A percentile compares a stretch with the other conserved stretches of the same genome.
Conservation (phyloP, 2,888 invertebrate species). For the Drosophila setosimentum region DNA sequence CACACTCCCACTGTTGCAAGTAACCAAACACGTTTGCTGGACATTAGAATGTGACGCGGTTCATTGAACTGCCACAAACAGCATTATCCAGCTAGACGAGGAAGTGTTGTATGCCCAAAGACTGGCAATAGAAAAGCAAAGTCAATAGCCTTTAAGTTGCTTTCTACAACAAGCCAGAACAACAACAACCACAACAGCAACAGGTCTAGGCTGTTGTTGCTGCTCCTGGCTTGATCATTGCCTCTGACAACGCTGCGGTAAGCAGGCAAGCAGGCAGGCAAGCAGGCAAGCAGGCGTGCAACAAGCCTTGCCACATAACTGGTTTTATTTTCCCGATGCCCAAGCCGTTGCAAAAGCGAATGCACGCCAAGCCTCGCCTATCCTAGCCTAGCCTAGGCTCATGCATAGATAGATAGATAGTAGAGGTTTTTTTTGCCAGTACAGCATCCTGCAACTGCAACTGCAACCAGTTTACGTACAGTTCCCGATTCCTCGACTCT, state of each 20-base stretch:
- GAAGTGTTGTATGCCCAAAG: conserved; percentile 65
- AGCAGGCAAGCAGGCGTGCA: conserved; percentile 47
- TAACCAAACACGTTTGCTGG: conserved; percentile 73
- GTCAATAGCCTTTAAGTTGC: conserved; percentile 71
- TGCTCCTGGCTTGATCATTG: conserved; percentile 68
- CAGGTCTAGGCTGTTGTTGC: conserved; percentile 69
- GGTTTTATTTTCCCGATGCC: conserved; percentile 60
- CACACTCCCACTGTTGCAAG: conserved; percentile 52
- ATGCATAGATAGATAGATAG: conserved; percentile 74
- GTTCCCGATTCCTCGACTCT: conserved; percentile 46
- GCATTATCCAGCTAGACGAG: conserved; percentile 60
- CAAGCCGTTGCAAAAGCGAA: conserved; percentile 20
- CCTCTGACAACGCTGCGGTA: conserved; percentile 53
- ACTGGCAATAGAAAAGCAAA: conserved; percentile 75
- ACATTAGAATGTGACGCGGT: conserved; percentile 69
- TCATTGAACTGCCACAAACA: conserved; percentile 61
- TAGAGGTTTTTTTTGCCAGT: conserved; percentile 45
- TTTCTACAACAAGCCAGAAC: conserved; percentile 44
- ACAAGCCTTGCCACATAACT: conserved; percentile 76
- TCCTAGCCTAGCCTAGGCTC: conserved; percentile 25
- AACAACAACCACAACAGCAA: conserved; percentile 56
- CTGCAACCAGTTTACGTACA: conserved; percentile 78
- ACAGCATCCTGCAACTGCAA: conserved; percentile 51
- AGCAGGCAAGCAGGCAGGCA: conserved; percentile 9
- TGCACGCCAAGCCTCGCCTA: conserved; percentile 23